Evolutionary conservation across 2,797 vertebrate genomes (phyloP).

Genomic region (Euthynnus affinis): DNA sequence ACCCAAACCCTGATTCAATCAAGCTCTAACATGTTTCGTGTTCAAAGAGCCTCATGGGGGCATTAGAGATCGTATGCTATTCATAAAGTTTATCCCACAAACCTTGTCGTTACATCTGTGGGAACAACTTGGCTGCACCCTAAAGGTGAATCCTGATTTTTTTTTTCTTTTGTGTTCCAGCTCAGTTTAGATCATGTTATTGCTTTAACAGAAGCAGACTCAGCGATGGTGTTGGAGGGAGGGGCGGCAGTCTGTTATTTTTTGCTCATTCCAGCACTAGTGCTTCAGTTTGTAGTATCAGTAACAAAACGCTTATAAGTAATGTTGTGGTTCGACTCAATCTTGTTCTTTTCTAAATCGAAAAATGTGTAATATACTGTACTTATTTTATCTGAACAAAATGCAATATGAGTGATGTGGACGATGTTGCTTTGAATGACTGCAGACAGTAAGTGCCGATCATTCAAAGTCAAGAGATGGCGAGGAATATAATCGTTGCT

Average conservation of each 20-base stretch:
- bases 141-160: conserved; percentile 6
- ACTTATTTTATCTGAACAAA: conserved; percentile 62
- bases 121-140: conserved; percentile 9
- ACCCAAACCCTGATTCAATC: conserved; percentile 22
- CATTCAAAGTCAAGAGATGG: conserved; percentile 41
- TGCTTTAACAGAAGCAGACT: conserved; percentile 44
- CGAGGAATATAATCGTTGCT: conserved; percentile 46
- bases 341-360: conserved; percentile 50
- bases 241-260: conserved; percentile 18
- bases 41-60: conserved; percentile 32
- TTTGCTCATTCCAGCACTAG: conserved; percentile 42
- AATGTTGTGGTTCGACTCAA: conserved; percentile 36
- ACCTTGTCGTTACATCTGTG: neutral
- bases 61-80: conserved; percentile 33
- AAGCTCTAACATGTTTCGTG: conserved; percentile 21
- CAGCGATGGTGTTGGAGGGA: conserved; percentile 2
- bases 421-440: conserved; percentile 56
- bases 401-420: conserved; percentile 70
- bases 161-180: conserved; percentile 9
- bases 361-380: conserved; percentile 47
- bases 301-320: conserved; percentile 36
- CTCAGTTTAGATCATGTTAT: conserved; percentile 53
- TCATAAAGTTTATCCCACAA: neutral
- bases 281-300: conserved; percentile 54
- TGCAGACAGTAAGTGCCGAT: conserved; percentile 59